These are phyloP conservation scores for Platycnemis pennipes DNA, from an alignment of 2,888 invertebrate species.

Conservation along the genomic window DNA sequence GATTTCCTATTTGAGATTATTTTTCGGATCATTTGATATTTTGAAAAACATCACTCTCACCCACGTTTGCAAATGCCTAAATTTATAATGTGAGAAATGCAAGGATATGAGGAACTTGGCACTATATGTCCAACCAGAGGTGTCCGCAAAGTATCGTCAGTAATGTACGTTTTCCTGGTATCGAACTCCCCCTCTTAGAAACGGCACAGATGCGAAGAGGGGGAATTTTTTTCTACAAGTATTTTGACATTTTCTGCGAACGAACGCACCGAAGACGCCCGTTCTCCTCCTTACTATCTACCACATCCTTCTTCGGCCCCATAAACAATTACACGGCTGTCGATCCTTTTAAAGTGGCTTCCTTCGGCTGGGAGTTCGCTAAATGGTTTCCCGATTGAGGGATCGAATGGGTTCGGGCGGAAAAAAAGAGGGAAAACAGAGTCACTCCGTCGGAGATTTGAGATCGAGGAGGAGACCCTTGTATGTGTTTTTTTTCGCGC, in stretches of 20 bases:
- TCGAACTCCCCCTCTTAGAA: too few relatives aligned
- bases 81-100: too few relatives aligned
- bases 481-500: neutral
- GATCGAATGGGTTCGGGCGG: neutral
- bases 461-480: neutral
- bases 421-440: neutral
- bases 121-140: too few relatives aligned
- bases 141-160: too few relatives aligned
- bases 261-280: neutral
- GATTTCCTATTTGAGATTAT: too few relatives aligned
- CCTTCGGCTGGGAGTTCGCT: neutral
- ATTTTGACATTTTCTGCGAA: neutral
- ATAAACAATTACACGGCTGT: conserved; percentile 10
- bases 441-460: neutral
- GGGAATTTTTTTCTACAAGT: neutral
- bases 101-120: too few relatives aligned
- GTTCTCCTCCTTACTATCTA: neutral
- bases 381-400: neutral
- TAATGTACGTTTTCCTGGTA: too few relatives aligned
- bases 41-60: too few relatives aligned
- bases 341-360: neutral
- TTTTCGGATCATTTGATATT: too few relatives aligned
- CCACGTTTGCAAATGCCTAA: too few relatives aligned
- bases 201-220: too few relatives aligned
- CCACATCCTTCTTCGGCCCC: neutral